Evolutionary conservation across 1,140 invertebrate species (phyloP).

Genomic region (Ostrea edulis): DNA sequence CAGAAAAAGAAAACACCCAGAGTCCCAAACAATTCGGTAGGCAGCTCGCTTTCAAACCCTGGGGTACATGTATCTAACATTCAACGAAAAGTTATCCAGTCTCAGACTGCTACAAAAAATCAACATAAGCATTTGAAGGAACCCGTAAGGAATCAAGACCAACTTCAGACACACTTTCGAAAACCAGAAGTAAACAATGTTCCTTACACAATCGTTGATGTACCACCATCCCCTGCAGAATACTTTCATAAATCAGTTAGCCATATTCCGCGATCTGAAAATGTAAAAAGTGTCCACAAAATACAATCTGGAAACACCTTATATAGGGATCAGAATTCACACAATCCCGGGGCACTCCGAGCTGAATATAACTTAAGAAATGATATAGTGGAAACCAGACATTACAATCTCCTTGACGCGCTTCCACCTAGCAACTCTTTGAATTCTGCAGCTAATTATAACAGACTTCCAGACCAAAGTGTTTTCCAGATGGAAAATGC

Average conservation of each 20-base stretch:
- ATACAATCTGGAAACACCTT: background rate
- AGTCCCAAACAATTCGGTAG: background rate
- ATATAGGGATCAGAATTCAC: background rate
- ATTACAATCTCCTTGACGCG: background rate
- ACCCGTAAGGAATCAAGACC: background rate
- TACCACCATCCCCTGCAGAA: conserved; percentile 5
- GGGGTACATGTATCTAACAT: background rate
- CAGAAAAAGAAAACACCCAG: background rate
- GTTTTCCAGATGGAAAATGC: background rate
- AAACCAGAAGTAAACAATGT: background rate
- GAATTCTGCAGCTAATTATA: background rate
- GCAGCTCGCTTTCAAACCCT: background rate
- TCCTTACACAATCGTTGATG: background rate
- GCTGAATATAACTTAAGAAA: conserved; percentile 5
- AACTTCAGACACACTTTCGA: background rate
- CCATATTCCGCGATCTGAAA: background rate
- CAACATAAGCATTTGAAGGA: background rate
- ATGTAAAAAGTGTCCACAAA: background rate
- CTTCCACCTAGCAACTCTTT: background rate
- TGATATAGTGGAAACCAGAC: background rate
- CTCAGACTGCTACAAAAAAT: background rate
- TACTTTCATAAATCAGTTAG: background rate
- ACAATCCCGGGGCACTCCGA: background rate
- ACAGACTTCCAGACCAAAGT: background rate
- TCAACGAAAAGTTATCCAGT: background rate